A percentile compares a stretch with the other conserved stretches of the same genome.
Conservation (phyloP, 2,113 vertebrate species). For the Chrysemys picta region DNA sequence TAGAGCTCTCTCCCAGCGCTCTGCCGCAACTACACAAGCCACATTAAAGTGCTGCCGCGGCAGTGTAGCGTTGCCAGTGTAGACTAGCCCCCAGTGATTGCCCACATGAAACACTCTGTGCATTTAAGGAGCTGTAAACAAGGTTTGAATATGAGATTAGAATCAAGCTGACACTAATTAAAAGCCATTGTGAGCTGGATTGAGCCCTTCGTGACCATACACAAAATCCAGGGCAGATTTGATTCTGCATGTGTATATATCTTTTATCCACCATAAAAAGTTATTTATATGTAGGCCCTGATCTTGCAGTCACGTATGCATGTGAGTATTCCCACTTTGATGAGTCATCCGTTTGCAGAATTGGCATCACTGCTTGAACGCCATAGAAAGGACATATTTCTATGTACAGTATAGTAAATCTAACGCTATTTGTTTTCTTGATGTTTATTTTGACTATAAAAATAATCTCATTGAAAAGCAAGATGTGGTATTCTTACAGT, state of each 20-base stretch:
- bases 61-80: too few species aligned
- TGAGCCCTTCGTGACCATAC: background rate
- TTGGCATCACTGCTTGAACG: background rate
- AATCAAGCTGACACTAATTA: background rate
- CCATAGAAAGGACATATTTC: background rate
- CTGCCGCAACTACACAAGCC: too few species aligned
- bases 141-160: background rate
- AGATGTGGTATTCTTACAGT: background rate
- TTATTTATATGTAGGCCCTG: background rate
- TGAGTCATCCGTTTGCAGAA: background rate
- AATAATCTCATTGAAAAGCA: background rate
- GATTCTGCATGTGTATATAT: background rate
- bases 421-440: background rate
- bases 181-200: background rate
- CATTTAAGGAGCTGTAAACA: background rate
- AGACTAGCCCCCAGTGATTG: background rate
- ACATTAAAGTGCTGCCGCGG: too few species aligned
- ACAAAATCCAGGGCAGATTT: background rate
- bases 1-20: too few species aligned
- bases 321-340: background rate
- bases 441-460: conserved; percentile 14
- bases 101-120: background rate
- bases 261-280: background rate
- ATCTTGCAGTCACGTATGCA: background rate
- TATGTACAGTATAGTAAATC: background rate